These are phyloP conservation scores for Acronicta leporina DNA, from an alignment of 2,888 invertebrate genomes.

Conservation along the genomic window DNA sequence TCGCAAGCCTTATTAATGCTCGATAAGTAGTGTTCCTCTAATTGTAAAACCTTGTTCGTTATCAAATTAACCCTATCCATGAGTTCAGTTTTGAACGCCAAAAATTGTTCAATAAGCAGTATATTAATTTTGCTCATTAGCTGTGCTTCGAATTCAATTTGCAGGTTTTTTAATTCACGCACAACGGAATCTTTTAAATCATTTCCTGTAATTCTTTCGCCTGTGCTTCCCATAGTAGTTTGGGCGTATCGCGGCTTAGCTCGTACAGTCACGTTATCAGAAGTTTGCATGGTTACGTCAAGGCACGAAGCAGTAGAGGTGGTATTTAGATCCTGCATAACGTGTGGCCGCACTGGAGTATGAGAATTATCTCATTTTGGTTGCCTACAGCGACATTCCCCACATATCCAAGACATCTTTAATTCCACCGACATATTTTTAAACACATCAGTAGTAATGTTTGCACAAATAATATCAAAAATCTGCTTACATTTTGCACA, in stretches of 20 bases:
- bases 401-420: conserved; percentile 5
- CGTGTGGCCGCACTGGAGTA: background rate
- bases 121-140: too few relatives aligned
- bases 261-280: conserved; percentile 6
- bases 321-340: conserved; percentile 1
- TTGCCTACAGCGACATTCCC: conserved; percentile 1
- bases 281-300: background rate
- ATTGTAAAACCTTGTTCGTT: too few relatives aligned
- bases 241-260: conserved; percentile 1
- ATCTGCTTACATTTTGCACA: conserved; percentile 13
- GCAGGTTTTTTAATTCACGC: too few relatives aligned
- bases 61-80: too few relatives aligned
- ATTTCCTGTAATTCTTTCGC: background rate
- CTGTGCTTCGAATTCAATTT: too few relatives aligned
- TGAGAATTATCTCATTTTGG: conserved; percentile 4
- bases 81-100: too few relatives aligned
- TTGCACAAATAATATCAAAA: conserved; percentile 12
- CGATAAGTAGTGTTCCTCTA: too few relatives aligned
- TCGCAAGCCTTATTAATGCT: too few relatives aligned
- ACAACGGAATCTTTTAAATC: too few relatives aligned
- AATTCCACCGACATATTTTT: conserved; percentile 1
- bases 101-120: too few relatives aligned
- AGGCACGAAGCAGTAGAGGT: background rate
- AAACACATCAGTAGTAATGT: conserved; percentile 1
- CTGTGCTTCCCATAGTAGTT: background rate